A percentile compares a stretch with the other conserved stretches of the same genome.
phyloP scores from a whole-genome alignment of 2,888 invertebrate species.

The Caradrina kadenii region DNA sequence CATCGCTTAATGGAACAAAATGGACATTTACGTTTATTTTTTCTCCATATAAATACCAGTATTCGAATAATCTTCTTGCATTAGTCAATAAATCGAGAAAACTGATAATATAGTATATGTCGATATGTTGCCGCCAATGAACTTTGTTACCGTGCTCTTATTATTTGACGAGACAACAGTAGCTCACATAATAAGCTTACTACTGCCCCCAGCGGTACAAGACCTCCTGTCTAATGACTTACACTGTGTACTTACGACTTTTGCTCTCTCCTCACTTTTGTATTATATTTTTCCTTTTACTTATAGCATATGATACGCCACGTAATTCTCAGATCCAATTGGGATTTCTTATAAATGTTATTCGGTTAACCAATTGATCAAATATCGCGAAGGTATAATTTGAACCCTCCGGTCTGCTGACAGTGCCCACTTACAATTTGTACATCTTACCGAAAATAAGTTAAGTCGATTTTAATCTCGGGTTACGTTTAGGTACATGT shows the following conservation, averaged over 20 bases:
- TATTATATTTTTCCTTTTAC: constrained; percentile 45
- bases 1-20: constrained; percentile 21
- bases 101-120: constrained; percentile 14
- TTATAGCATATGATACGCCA: constrained; percentile 51
- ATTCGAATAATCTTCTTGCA: neutral
- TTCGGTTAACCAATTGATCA: constrained; percentile 53
- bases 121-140: neutral
- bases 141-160: constrained; percentile 5
- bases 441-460: constrained; percentile 34
- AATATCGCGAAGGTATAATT: constrained; percentile 51
- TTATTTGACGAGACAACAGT: constrained; percentile 34
- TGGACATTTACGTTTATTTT: constrained; percentile 2
- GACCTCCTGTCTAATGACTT: constrained; percentile 54
- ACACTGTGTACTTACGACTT: constrained; percentile 34
- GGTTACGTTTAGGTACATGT: constrained; percentile 23
- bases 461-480: constrained; percentile 43
- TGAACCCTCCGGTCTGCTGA: constrained; percentile 23
- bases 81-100: neutral
- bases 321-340: constrained; percentile 46
- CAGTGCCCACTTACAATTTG: constrained; percentile 38
- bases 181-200: constrained; percentile 33
- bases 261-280: constrained; percentile 21
- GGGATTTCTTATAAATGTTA: constrained; percentile 42
- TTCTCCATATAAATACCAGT: neutral
- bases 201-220: constrained; percentile 59